Evolutionary conservation across 2,113 vertebrate species (phyloP), one percentile per base, ranked within the genome.

Genomic region (Deroptyus accipitrinus): DNA sequence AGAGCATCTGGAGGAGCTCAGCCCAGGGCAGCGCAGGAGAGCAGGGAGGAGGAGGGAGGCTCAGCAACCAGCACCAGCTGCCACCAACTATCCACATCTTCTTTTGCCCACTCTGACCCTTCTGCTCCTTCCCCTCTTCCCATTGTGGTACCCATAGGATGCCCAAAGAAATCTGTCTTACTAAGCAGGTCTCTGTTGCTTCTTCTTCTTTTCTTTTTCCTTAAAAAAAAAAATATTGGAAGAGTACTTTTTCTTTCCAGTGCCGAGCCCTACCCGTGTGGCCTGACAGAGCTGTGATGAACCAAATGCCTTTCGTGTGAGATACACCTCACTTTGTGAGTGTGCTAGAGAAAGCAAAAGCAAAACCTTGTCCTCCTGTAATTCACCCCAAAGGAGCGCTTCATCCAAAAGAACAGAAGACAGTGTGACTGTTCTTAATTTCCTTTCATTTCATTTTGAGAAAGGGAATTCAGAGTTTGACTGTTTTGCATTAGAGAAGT

Each of bases 261-360:
- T 63, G 78, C 44, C 0, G 0, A 89, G 41, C 48, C 48, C 49
- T 88, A 19, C 15, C 13, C 28, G 7, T 41, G 44, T 69, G 68
- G 67, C 54, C 33, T 90, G 70, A 57, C 52, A 85, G 59, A 83
- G 52, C 55, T 91, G 69, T 75, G 61, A 64, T 17, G 5, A 74
- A 59, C 49, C 13, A 57, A n/a, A 63, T 81, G 75, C 55, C 42
- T 86, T 83, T 90, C 7, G 3, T 42, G 16, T 79, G 82, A 80
- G 57, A 52, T 42, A 30, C 3, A 4, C 37, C n/a, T 92, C 30
- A 61, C 22, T 63, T 62, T n/a, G 51, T 70, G 68, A 80, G 11
- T 18, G 42, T 68, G 25, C 41, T 77, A 66, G 37, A 92, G 76
- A 90, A 88, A 92, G 35, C 23, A 83, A 91, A 89, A 80, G 8